These are phyloP conservation scores for Stictocephala bisonia DNA, from an alignment of 2,888 invertebrate genomes.

Conservation along the genomic window DNA sequence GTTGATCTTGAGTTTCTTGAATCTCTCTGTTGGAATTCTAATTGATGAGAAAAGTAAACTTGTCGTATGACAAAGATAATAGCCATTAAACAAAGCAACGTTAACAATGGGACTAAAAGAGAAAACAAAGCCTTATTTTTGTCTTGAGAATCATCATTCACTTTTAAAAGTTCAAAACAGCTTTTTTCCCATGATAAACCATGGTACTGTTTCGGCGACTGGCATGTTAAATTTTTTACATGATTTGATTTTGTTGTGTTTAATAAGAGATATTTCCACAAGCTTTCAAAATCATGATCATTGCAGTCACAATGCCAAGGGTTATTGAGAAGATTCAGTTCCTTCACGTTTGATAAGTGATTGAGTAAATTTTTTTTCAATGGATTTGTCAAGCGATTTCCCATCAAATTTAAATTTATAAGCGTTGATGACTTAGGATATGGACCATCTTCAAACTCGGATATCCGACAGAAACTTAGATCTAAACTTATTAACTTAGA, in stretches of 20 bases:
- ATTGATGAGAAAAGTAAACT: slow-evolving; percentile 12
- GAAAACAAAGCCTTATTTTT: slow-evolving; percentile 25
- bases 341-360: background rate
- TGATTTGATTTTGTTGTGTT: background rate
- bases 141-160: background rate
- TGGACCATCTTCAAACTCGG: slow-evolving; percentile 2
- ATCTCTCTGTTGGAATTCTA: slow-evolving; percentile 31
- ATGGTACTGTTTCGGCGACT: slow-evolving; percentile 25
- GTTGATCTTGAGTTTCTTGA: background rate
- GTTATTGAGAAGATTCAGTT: slow-evolving; percentile 39
- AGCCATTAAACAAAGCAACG: slow-evolving; percentile 26
- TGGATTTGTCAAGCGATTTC: slow-evolving; percentile 35
- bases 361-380: slow-evolving; percentile 31
- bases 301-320: slow-evolving; percentile 41
- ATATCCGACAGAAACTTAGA: slow-evolving; percentile 34
- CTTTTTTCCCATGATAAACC: slow-evolving; percentile 34
- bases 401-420: slow-evolving; percentile 19
- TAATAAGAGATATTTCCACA: slow-evolving; percentile 26
- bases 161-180: slow-evolving; percentile 11
- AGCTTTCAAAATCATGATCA: slow-evolving; percentile 11
- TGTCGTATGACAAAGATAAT: slow-evolving; percentile 34
- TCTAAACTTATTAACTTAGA: slow-evolving; percentile 24
- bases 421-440: slow-evolving; percentile 21
- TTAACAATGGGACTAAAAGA: slow-evolving; percentile 25
- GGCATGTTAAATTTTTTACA: slow-evolving; percentile 30